These are phyloP conservation scores for Ptilodon capucinus DNA, from an alignment of 2,888 invertebrate genomes.

Conservation along the genomic window DNA sequence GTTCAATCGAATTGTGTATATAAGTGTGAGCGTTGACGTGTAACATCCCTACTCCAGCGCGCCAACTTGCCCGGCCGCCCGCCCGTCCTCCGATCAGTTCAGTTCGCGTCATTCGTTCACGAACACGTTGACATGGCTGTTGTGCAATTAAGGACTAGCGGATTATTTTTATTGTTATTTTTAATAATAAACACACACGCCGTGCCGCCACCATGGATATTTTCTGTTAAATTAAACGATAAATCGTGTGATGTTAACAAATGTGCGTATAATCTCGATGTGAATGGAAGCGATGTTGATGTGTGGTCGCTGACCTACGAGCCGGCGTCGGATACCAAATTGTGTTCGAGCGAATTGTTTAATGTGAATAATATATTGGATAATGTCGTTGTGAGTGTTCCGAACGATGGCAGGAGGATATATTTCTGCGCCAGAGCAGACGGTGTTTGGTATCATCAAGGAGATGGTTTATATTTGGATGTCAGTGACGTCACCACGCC, in stretches of 20 bases:
- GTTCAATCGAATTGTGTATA: constrained; percentile 26
- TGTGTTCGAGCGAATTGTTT: constrained; percentile 40
- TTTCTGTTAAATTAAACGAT: constrained; percentile 54
- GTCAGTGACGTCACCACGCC: constrained; percentile 67
- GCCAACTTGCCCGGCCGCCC: constrained; percentile 10
- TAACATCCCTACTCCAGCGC: constrained; percentile 36
- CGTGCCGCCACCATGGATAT: constrained; percentile 72
- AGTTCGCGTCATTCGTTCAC: constrained; percentile 33
- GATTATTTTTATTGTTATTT: constrained; percentile 71
- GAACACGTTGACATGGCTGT: constrained; percentile 53
- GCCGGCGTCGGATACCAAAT: constrained; percentile 45
- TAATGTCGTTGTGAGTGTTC: constrained; percentile 48
- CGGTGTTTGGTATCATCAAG: constrained; percentile 66
- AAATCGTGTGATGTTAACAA: constrained; percentile 49
- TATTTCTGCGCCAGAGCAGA: constrained; percentile 65
- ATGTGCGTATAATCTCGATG: constrained; percentile 64
- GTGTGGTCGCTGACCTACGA: constrained; percentile 66
- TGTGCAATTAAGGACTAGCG: constrained; percentile 70
- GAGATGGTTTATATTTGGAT: constrained; percentile 67
- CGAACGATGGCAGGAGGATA: constrained; percentile 44
- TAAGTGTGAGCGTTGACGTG: constrained; percentile 23
- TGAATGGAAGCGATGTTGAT: constrained; percentile 48
- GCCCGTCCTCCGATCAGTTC: constrained; percentile 6
- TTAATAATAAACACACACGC: constrained; percentile 62
- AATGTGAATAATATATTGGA: constrained; percentile 37